Evolutionary conservation across 2,888 invertebrate genomes (phyloP), one percentile per base, ranked within the genome.

Genomic region (Lycia hirtaria): DNA sequence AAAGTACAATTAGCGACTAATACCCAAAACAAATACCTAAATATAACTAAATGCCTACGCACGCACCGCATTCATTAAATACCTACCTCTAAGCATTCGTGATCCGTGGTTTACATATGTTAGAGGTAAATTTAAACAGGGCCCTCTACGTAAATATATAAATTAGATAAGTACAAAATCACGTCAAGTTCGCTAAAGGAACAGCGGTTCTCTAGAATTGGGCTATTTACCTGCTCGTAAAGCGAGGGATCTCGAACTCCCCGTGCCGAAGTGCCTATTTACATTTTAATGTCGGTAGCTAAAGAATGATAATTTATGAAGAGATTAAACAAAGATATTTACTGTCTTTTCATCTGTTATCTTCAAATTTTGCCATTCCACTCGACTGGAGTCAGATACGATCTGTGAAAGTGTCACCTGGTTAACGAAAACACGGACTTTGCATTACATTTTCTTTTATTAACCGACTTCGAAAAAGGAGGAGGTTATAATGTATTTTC

Each of bases 211-310:
- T 50, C 52, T 47, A 47, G 40, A 57, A 57, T 51, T 57, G 51
- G 57, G 57, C 57, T 53, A 53, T 58, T 58, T 58, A 58, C 52
- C 52, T 58, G 52, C 43, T 58, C 57, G 57, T 58, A 58, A 58
- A 58, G 37, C 43, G 52, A 43, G 45, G 57, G 52, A n/a, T 48
- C 28, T 12, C 44, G 50, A 48, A 52, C 57, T 58, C 43, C 35
- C 37, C 52, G 43, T 24, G 48, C 48, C 37, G 32, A 58, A 53
- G 57, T 52, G 48, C 48, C 57, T 53, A 53, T 58, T 58, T 53
- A 58, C 48, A 58, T 58, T 58, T 53, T 53, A 58, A 58, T 53
- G 52, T 37, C 52, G 48, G 48, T 48, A 57, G 45, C 51, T 56
- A 32, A 45, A 58, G 57, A 43, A 58, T 48, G 52, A 58, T 58